phyloP scores from a whole-genome alignment of 2,888 invertebrate species.

The Gibbula magus region DNA sequence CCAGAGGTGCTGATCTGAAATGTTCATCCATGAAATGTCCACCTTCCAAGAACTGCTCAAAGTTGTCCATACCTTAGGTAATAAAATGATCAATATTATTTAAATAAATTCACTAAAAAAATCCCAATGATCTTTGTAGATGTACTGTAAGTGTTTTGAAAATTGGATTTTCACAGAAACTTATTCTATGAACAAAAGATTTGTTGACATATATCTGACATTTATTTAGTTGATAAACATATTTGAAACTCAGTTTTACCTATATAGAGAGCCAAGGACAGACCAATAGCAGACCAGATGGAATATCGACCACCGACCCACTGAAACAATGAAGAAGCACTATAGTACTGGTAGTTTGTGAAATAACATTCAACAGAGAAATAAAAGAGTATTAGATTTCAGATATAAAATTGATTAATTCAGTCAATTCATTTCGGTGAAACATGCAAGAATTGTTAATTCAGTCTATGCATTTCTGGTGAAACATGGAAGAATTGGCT shows the following conservation, averaged over 20 bases:
- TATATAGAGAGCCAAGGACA: constrained; percentile 94
- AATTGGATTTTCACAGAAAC: too few relatives aligned
- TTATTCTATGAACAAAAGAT: neutral
- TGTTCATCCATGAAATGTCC: constrained; percentile 96
- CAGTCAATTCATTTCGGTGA: neutral
- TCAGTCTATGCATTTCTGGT: too few relatives aligned
- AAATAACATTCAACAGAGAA: neutral
- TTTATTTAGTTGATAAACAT: neutral
- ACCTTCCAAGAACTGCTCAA: constrained; percentile 91
- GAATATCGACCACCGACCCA: constrained; percentile 99
- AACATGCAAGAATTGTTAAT: too few relatives aligned
- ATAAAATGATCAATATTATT: too few relatives aligned
- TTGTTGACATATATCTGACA: too few relatives aligned
- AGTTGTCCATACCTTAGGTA: constrained; percentile 86
- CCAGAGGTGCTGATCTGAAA: constrained; percentile 88
- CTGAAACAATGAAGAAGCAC: constrained; percentile 60
- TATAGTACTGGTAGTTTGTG: neutral
- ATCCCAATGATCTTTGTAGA: too few relatives aligned
- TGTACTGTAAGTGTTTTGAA: too few relatives aligned
- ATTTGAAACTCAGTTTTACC: constrained; percentile 77
- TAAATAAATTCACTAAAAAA: too few relatives aligned
- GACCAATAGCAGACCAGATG: constrained; percentile 98
- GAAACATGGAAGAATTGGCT: too few relatives aligned
- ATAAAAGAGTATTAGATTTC: neutral
- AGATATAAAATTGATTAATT: neutral